phyloP scores from a whole-genome alignment of 2,888 invertebrate species.

The Lamellibrachia columna region DNA sequence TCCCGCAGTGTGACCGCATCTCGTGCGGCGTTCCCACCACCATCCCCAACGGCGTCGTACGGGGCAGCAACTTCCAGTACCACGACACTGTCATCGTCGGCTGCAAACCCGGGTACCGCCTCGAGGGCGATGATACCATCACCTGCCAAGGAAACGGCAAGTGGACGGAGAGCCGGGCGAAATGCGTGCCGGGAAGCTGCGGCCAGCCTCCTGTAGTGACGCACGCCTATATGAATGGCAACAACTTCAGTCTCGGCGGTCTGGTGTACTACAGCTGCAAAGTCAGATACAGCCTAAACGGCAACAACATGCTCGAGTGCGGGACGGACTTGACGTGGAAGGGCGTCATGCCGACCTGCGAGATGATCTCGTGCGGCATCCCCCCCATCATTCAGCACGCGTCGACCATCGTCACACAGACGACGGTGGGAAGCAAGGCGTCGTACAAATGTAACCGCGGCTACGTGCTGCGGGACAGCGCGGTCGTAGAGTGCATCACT shows the following conservation, averaged over 20 bases:
- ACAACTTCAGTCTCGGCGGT: constrained; percentile 30
- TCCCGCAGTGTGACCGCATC: constrained; percentile 37
- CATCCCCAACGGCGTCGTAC: background rate
- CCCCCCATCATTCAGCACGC: constrained; percentile 38
- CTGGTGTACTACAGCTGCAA: constrained; percentile 36
- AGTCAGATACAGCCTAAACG: constrained; percentile 36
- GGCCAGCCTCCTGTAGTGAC: constrained; percentile 33
- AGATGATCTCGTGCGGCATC: constrained; percentile 28
- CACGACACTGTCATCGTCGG: constrained; percentile 7
- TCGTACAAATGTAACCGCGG: constrained; percentile 44
- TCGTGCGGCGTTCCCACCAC: background rate
- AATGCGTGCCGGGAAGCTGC: constrained; percentile 28
- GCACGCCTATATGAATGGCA: constrained; percentile 28
- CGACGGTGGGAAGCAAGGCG: constrained; percentile 37
- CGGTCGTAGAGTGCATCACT: constrained; percentile 35
- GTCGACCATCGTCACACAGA: constrained; percentile 34
- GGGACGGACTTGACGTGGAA: background rate
- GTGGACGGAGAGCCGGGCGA: constrained; percentile 30
- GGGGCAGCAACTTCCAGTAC: background rate
- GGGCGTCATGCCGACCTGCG: constrained; percentile 25
- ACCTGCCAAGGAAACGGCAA: constrained; percentile 36
- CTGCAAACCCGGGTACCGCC: constrained; percentile 32
- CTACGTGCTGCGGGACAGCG: constrained; percentile 49
- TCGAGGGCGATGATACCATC: constrained; percentile 27
- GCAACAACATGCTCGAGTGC: constrained; percentile 33